A percentile compares a stretch with the other conserved stretches of the same genome.
phyloP scores from a whole-genome alignment of 2,888 invertebrate species.

The Lasioglossum figueresi region DNA sequence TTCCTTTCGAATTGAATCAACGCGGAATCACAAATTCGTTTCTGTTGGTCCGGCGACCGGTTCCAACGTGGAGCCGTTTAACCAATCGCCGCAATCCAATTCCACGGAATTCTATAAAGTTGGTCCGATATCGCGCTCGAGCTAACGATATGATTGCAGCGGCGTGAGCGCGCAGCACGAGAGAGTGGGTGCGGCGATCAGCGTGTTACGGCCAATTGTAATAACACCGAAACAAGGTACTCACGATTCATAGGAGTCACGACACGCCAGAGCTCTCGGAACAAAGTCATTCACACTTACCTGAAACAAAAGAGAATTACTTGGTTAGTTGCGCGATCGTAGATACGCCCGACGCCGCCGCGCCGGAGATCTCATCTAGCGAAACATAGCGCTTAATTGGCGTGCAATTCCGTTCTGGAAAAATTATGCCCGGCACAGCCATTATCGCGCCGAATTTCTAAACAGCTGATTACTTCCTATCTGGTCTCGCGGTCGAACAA shows the following conservation, averaged over 20 bases:
- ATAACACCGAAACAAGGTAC: slow-evolving; percentile 44
- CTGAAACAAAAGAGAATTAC: slow-evolving; percentile 74
- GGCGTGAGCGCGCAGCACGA: not conserved
- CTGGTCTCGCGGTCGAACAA: not conserved
- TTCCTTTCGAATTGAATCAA: not conserved
- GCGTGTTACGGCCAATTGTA: slow-evolving; percentile 48
- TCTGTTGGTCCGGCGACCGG: not conserved
- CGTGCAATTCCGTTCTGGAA: slow-evolving; percentile 16
- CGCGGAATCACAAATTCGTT: not conserved
- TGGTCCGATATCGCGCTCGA: not conserved
- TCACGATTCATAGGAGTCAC: slow-evolving; percentile 56
- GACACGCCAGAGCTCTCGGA: not conserved
- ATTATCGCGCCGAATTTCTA: slow-evolving; percentile 8
- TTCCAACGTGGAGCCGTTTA: not conserved
- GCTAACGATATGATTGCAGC: slow-evolving; percentile 33
- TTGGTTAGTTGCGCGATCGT: slow-evolving; percentile 54
- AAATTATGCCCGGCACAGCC: not conserved
- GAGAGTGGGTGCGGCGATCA: slow-evolving; percentile 53
- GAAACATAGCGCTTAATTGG: slow-evolving; percentile 42
- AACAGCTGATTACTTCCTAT: not conserved
- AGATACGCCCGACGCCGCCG: slow-evolving; percentile 36
- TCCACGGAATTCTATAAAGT: slow-evolving; percentile 23
- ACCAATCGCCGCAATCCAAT: slow-evolving; percentile 25
- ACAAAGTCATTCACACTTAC: slow-evolving; percentile 70
- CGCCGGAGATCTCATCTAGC: slow-evolving; percentile 36